These are phyloP conservation scores for Nothocercus nigrocapillus DNA, from an alignment of 2,113 vertebrate genomes.

Conservation along the genomic window DNA sequence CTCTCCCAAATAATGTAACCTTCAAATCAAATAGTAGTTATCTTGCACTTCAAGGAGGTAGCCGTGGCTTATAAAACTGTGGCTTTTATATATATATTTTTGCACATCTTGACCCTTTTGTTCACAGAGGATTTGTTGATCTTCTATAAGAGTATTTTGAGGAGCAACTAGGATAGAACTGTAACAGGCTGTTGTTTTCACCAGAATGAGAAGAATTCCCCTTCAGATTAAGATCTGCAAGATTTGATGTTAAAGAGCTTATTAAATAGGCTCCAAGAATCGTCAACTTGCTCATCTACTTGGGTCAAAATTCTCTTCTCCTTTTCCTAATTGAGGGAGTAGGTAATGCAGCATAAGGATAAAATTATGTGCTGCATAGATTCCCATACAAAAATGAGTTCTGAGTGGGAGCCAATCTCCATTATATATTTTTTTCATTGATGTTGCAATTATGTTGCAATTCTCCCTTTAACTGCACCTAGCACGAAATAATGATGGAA, in stretches of 20 bases:
- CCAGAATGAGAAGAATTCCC: not conserved
- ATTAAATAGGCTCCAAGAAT: not conserved
- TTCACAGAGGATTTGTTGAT: not conserved
- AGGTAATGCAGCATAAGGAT: not conserved
- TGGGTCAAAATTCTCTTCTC: not conserved
- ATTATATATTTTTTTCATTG: not conserved
- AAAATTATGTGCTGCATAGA: constrained; percentile 32
- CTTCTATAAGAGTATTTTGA: not conserved
- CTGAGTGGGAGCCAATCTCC: not conserved
- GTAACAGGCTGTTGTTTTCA: constrained; percentile 9
- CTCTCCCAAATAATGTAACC: not conserved
- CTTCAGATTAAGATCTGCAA: not conserved
- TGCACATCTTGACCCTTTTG: not conserved
- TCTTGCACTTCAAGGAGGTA: not conserved
- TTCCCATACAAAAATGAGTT: not conserved
- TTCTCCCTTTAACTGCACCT: not conserved
- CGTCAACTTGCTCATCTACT: constrained; percentile 26
- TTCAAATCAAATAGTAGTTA: not conserved
- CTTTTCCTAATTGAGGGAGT: constrained; percentile 15
- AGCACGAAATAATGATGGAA: not conserved
- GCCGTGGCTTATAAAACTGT: not conserved
- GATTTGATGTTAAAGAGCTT: constrained; percentile 8
- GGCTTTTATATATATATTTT: not conserved
- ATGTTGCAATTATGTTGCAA: not conserved
- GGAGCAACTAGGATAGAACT: not conserved